Conservation (phyloP, 2,113 vertebrate genomes). For the Archilochus colubris region DNA sequence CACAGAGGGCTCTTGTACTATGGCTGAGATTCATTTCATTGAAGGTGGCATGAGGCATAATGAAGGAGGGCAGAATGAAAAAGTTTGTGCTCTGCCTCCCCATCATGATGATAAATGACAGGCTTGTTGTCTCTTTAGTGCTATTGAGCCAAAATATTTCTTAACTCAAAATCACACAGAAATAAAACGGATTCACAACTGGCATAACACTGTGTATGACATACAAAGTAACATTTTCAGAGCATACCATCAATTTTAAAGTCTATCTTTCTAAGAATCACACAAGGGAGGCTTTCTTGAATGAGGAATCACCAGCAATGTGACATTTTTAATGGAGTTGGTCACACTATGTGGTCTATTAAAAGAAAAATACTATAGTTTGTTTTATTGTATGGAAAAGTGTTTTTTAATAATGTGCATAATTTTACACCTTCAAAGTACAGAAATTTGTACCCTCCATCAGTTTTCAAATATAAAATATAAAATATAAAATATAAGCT, state of each 20-base stretch:
- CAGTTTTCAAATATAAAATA: background rate
- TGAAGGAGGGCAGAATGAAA: background rate
- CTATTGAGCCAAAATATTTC: background rate
- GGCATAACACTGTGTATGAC: background rate
- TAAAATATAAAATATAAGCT: background rate
- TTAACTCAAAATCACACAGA: background rate
- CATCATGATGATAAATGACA: background rate
- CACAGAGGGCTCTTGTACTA: background rate
- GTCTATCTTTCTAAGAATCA: background rate
- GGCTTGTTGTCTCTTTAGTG: background rate
- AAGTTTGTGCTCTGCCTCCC: background rate
- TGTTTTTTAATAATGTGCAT: background rate
- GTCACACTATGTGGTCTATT: background rate
- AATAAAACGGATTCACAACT: background rate
- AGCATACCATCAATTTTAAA: background rate
- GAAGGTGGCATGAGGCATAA: background rate
- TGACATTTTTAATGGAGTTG: background rate
- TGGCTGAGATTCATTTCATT: background rate
- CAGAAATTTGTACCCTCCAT: background rate
- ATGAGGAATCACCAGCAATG: background rate
- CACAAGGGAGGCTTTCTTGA: background rate
- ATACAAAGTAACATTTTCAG: background rate
- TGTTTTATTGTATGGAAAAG: background rate
- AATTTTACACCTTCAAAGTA: background rate
- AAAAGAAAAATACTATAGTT: background rate